Conservation (phyloP, 2,888 invertebrate species). For the Melieria picta region DNA sequence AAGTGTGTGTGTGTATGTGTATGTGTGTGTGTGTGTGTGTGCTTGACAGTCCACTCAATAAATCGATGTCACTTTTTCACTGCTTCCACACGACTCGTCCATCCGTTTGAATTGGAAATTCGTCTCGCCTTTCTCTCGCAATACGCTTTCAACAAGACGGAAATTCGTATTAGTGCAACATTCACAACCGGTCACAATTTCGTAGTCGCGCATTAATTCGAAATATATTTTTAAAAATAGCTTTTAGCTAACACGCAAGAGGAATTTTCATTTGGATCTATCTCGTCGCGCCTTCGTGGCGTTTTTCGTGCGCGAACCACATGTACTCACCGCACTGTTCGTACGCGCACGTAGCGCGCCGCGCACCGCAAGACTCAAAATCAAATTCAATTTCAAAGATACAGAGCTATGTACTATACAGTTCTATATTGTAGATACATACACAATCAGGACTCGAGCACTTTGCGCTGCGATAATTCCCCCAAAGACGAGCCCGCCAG, state of each 20-base stretch:
- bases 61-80: neutral
- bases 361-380: too few species aligned
- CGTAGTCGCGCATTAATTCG: slow-evolving; percentile 34
- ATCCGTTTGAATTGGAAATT: neutral
- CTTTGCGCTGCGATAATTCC: too few species aligned
- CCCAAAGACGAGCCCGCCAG: too few species aligned
- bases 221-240: slow-evolving; percentile 59
- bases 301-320: too few species aligned
- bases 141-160: slow-evolving; percentile 12
- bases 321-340: too few species aligned
- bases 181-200: slow-evolving; percentile 36
- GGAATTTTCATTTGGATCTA: slow-evolving; percentile 52
- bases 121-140: neutral
- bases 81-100: neutral
- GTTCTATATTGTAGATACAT: too few species aligned
- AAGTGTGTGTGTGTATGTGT: neutral
- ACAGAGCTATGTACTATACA: too few species aligned
- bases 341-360: too few species aligned
- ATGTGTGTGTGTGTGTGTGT: neutral
- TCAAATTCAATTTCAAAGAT: too few species aligned
- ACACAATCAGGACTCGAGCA: too few species aligned
- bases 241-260: slow-evolving; percentile 65
- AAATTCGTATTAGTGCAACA: slow-evolving; percentile 27
- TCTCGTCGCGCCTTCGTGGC: too few species aligned
- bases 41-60: neutral